Conservation (phyloP, 2,797 vertebrate genomes). For the Balearica regulorum region DNA sequence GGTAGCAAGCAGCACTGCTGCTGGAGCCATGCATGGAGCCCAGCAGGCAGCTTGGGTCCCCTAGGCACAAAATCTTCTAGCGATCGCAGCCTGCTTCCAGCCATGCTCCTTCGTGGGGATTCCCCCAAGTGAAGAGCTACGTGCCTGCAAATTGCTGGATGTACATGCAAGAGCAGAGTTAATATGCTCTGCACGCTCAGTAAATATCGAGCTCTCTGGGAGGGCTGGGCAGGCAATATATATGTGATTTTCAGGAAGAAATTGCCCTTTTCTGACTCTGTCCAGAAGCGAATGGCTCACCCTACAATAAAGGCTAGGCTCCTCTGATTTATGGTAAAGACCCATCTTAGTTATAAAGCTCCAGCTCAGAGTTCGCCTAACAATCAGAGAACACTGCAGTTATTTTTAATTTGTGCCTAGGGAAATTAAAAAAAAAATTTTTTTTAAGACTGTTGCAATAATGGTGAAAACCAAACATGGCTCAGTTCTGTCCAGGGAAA, state of each 20-base stretch:
- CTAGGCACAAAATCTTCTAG: background rate
- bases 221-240: background rate
- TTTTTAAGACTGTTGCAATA: background rate
- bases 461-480: background rate
- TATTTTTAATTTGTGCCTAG: conserved; percentile 5
- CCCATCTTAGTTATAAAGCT: background rate
- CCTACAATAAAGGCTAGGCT: background rate
- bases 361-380: background rate
- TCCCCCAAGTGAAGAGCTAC: fast-evolving
- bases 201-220: background rate
- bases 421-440: background rate
- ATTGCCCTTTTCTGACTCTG: background rate
- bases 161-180: background rate
- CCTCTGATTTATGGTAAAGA: background rate
- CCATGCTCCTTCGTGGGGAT: fast-evolving
- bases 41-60: background rate
- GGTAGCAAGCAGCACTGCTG: background rate
- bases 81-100: background rate
- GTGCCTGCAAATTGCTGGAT: background rate
- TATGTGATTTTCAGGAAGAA: background rate
- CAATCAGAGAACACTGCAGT: background rate
- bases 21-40: fast-evolving
- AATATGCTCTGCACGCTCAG: background rate
- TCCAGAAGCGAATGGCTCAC: background rate
- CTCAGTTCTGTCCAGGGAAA: background rate